phyloP scores from a whole-genome alignment of 2,113 vertebrate genomes.

The Peromyscus maniculatus region DNA sequence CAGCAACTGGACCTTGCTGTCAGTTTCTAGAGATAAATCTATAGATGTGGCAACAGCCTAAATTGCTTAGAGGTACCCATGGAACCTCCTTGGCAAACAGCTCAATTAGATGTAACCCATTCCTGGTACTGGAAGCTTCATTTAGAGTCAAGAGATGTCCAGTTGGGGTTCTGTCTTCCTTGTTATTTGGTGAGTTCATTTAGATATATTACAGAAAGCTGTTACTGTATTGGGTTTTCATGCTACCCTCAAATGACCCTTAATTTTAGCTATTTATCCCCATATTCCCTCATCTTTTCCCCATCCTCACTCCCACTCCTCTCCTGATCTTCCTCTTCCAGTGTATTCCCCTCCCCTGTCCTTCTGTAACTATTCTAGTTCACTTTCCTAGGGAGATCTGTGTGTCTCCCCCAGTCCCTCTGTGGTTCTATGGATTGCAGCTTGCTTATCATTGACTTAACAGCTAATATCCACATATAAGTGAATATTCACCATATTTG shows the following conservation, averaged over 20 bases:
- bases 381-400: not conserved
- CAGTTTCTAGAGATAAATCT: not conserved
- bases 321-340: not conserved
- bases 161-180: not conserved
- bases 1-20: not conserved
- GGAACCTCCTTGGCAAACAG: not conserved
- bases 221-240: not conserved
- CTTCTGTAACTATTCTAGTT: not conserved
- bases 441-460: not conserved
- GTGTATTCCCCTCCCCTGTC: not conserved
- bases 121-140: not conserved
- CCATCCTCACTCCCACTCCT: not conserved
- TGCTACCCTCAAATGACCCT: not conserved
- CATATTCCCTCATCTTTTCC: not conserved
- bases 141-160: not conserved
- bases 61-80: not conserved
- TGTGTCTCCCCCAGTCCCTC: not conserved
- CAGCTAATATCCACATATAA: not conserved
- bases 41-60: not conserved
- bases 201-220: not conserved
- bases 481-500: not conserved
- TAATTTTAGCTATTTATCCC: not conserved
- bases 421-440: not conserved
- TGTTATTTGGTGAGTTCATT: not conserved
- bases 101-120: not conserved